Evolutionary conservation across 2,113 vertebrate species (phyloP).

Genomic region (Tretioscincus oriximinensis): DNA sequence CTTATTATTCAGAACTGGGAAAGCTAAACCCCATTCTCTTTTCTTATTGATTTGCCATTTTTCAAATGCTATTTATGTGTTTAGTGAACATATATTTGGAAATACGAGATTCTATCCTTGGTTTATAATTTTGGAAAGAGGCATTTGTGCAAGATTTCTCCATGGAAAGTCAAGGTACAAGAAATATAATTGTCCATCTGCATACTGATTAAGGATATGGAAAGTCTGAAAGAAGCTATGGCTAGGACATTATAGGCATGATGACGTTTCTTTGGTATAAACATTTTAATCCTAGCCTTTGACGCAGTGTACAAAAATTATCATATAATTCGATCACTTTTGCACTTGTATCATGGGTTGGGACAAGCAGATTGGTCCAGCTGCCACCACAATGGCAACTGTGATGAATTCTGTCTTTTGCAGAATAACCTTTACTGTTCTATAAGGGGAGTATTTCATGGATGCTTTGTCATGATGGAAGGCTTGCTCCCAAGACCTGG

Average conservation of each 20-base stretch:
- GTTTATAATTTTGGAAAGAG: background rate
- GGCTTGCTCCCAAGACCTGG: no score
- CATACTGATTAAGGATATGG: background rate
- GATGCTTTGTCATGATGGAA: no score
- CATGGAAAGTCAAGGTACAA: background rate
- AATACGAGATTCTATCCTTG: background rate
- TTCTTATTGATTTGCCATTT: background rate
- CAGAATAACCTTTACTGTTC: no score
- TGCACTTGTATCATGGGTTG: no score
- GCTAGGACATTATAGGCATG: background rate
- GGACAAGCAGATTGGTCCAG: no score
- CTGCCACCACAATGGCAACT: no score
- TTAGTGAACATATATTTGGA: background rate
- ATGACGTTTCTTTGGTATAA: no score
- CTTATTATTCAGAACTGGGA: background rate
- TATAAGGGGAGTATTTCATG: no score
- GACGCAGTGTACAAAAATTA: no score
- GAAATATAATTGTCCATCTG: background rate
- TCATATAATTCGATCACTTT: no score
- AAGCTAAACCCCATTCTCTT: background rate
- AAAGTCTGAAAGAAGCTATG: background rate
- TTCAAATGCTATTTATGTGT: background rate
- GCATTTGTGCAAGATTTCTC: background rate
- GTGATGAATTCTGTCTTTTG: no score
- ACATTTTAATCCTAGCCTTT: no score